These are phyloP conservation scores for Charina bottae DNA, from an alignment of 2,113 vertebrate genomes.

Conservation along the genomic window DNA sequence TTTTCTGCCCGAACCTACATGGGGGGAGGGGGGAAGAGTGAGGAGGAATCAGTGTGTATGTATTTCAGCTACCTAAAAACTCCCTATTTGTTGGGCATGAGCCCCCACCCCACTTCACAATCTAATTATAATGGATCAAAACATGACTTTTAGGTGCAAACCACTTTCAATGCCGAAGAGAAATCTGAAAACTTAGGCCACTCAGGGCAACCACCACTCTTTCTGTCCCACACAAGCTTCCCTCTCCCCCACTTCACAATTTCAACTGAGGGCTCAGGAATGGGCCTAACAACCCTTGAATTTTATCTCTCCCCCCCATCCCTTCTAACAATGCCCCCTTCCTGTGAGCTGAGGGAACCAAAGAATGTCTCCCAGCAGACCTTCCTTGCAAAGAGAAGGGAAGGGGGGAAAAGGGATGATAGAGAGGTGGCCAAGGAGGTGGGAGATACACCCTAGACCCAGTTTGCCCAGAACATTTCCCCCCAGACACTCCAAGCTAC, in stretches of 20 bases:
- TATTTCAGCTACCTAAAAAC: slow-evolving; percentile 24
- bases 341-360: neutral
- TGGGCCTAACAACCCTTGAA: neutral
- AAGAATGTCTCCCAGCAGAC: neutral
- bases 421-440: neutral
- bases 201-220: neutral
- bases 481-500: neutral
- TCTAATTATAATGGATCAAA: neutral
- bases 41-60: slow-evolving; percentile 51
- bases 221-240: neutral
- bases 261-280: neutral
- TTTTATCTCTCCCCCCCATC: neutral
- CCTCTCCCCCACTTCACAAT: neutral
- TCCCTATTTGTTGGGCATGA: neutral
- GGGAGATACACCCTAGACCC: neutral
- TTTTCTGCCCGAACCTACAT: slow-evolving; percentile 95
- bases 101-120: neutral
- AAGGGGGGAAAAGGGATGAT: neutral
- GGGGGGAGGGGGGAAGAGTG: slow-evolving; percentile 15
- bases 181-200: neutral
- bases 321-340: neutral
- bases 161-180: neutral
- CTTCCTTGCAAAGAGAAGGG: too few relatives aligned
- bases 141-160: neutral
- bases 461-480: neutral